These are phyloP conservation scores for Drosophila gunungcola DNA, from an alignment of 1,140 invertebrate species.

Conservation along the genomic window DNA sequence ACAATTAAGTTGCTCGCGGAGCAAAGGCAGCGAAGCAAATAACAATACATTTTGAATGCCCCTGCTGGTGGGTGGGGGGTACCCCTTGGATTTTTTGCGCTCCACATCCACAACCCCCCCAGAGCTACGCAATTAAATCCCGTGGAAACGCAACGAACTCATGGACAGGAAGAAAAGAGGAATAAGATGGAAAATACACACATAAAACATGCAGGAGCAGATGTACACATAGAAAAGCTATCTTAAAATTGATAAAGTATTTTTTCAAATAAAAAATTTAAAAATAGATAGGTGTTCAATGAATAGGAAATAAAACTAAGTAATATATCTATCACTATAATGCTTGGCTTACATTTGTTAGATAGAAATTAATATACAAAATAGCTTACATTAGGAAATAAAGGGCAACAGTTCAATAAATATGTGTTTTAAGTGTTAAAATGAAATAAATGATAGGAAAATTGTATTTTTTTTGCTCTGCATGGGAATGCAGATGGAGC, in stretches of 20 bases:
- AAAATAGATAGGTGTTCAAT: too few relatives aligned
- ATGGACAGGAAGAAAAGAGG: conserved; percentile 9
- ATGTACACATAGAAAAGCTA: not conserved
- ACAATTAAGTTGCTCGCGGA: conserved; percentile 62
- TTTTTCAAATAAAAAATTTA: not conserved
- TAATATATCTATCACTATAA: too few relatives aligned
- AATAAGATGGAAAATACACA: conserved; percentile 4
- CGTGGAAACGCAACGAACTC: conserved; percentile 42
- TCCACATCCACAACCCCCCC: conserved; percentile 8
- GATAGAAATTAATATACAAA: too few relatives aligned
- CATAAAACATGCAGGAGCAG: conserved; percentile 40
- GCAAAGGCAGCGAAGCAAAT: conserved; percentile 50
- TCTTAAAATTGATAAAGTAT: too few relatives aligned
- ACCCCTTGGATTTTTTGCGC: conserved; percentile 7
- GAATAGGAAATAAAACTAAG: too few relatives aligned
- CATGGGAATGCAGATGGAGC: not conserved
- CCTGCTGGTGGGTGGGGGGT: conserved; percentile 21
- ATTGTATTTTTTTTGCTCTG: not conserved
- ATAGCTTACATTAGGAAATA: too few relatives aligned
- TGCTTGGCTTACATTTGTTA: too few relatives aligned
- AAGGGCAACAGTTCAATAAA: too few relatives aligned
- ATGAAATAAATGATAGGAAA: too few relatives aligned
- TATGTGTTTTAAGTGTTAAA: too few relatives aligned
- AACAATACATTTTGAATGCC: conserved; percentile 80
- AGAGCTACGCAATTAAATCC: conserved; percentile 66